These are phyloP conservation scores for Saguinus imperator DNA, from an alignment of 2,113 vertebrate species.

Conservation along the genomic window DNA sequence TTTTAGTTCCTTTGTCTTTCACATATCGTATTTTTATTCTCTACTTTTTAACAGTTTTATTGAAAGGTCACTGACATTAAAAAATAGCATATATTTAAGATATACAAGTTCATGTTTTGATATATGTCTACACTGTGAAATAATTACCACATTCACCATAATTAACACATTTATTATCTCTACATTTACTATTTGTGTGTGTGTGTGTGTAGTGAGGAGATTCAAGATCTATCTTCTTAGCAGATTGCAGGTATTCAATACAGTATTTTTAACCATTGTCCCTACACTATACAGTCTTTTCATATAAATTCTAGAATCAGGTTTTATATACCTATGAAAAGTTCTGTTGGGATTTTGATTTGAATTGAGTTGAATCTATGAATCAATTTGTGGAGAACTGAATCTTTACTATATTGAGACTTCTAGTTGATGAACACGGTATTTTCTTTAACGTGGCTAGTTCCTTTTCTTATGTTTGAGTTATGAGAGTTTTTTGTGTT, in stretches of 20 bases:
- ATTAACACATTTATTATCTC: not conserved
- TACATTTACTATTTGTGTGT: not conserved
- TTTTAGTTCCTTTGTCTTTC: not conserved
- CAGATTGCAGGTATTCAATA: not conserved
- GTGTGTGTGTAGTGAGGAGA: not conserved
- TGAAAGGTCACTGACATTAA: not conserved
- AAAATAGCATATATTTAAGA: not conserved
- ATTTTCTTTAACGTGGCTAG: not conserved
- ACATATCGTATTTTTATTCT: not conserved
- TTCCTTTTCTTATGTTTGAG: not conserved
- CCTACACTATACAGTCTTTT: not conserved
- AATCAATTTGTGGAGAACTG: not conserved
- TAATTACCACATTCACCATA: not conserved
- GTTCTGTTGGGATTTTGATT: not conserved
- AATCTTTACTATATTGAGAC: not conserved
- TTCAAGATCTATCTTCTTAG: not conserved
- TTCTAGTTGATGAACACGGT: not conserved
- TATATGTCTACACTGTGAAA: not conserved
- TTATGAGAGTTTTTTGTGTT: not conserved
- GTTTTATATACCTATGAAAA: not conserved
- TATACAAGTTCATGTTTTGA: not conserved
- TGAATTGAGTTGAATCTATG: not conserved
- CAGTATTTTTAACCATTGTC: not conserved
- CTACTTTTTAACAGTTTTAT: not conserved
- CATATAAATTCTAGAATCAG: not conserved